Evolutionary conservation across 1,140 invertebrate genomes (phyloP).

Genomic region (Papilio machaon): DNA sequence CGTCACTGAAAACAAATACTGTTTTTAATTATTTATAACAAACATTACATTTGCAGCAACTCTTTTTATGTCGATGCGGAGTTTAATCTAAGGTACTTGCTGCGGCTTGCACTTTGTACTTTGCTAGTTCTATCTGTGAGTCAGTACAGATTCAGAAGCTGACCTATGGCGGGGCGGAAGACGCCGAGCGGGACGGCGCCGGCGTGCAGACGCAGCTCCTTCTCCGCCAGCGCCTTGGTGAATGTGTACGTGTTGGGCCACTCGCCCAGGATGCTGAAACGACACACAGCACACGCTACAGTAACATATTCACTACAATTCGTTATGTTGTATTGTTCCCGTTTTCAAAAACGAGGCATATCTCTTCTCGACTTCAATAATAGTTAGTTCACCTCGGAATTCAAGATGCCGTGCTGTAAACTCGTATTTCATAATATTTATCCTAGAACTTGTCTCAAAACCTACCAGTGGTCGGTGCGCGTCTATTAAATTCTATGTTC

Average conservation of each 20-base stretch:
- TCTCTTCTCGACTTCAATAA: too few species aligned
- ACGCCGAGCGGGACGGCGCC: constrained; percentile 85
- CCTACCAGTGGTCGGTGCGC: too few species aligned
- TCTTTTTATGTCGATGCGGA: not conserved
- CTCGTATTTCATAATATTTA: too few species aligned
- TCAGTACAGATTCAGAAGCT: constrained; percentile 32
- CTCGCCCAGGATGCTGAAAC: constrained; percentile 83
- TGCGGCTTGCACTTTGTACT: too few species aligned
- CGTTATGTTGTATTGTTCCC: not conserved
- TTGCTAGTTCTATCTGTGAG: not conserved
- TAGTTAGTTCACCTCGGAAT: too few species aligned
- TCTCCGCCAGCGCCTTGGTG: constrained; percentile 88
- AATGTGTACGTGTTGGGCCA: constrained; percentile 90
- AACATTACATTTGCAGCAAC: not conserved
- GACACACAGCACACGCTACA: constrained; percentile 36
- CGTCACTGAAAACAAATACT: constrained; percentile 80
- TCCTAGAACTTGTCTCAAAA: too few species aligned
- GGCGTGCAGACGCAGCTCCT: constrained; percentile 82
- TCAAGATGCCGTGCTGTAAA: too few species aligned
- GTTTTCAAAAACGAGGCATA: not conserved
- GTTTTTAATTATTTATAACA: not conserved
- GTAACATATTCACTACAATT: not conserved
- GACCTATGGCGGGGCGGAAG: constrained; percentile 86
- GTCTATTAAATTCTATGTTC: too few species aligned
- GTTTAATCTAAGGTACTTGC: not conserved